Base-by-base conservation (phyloP, 1,140 invertebrate species). In the Diorhabda elongata region DNA sequence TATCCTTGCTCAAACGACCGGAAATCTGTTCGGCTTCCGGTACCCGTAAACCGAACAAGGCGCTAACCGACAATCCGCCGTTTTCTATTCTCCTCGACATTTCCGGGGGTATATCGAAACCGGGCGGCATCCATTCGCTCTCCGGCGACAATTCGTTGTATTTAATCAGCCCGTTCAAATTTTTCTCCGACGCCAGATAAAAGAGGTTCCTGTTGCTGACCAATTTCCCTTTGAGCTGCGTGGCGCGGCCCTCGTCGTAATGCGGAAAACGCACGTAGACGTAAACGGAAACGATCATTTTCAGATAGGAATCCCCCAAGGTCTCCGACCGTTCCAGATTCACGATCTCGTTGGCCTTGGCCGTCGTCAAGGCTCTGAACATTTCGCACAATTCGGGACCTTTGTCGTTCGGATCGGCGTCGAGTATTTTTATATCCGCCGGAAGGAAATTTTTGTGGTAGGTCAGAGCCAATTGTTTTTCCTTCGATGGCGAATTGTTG, bases 301-400 rank as follows among this genome's bases (percentile, higher is more conserved):
- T 98, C 0, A 97, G 82, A 77, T 95, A 96, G 0, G 92, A 90
- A 82, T 98, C 95, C 0, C 95, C 95, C 11, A 97, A 84, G 0
- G 91, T 92, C 82, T 97, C 95, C 3, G 91, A 80, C 3, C 93
- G 83, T 80, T 97, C 95, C 70, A 95, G 84, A 79, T 95, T 89
- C 62, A 94, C 89, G 4, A 89, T 88, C 79, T 98, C 95, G 69
- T 88, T 85, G 0, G 89, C 87, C 60, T 86, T 81, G 7, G 88
- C 87, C 7, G 87, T 84, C 5, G 92, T 95, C 3, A 97, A 77
- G 1, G 92, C 92, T 66, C 88, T 80, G 47, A 88, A 81, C 41
- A 81, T 68, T n/a, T 75, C 69, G 44, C 56, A 64, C 3, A 77
- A 61, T 9, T 73, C 71, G 9, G 69, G 70, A 56, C 70, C 71